These are phyloP conservation scores for Proctacanthus coquilletti DNA, from an alignment of 1,140 invertebrate genomes.

Conservation along the genomic window DNA sequence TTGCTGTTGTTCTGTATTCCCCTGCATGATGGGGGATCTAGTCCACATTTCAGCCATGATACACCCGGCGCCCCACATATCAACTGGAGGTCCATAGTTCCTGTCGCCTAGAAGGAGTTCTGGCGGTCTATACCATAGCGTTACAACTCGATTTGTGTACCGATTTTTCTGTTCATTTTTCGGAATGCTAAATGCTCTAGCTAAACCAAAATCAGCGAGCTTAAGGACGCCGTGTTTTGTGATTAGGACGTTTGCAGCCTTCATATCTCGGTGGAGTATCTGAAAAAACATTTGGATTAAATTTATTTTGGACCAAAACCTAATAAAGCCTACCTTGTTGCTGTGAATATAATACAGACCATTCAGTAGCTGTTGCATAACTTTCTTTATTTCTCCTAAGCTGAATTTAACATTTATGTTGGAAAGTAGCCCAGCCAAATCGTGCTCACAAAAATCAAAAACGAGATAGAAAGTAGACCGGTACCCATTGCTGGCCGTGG, in stretches of 20 bases:
- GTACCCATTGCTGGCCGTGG: slow-evolving; percentile 69
- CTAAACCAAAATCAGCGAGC: slow-evolving; percentile 84
- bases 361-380: slow-evolving; percentile 93
- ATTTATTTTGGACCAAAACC: slow-evolving; percentile 1
- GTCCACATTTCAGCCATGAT: slow-evolving; percentile 99
- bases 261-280: slow-evolving; percentile 93
- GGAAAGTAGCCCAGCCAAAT: slow-evolving; percentile 89
- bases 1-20: slow-evolving; percentile 92
- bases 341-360: slow-evolving; percentile 95
- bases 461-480: slow-evolving; percentile 93
- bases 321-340: slow-evolving; percentile 53
- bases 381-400: slow-evolving; percentile 95
- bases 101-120: slow-evolving; percentile 62
- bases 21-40: slow-evolving; percentile 73
- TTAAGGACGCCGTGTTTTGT: slow-evolving; percentile 92
- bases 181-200: slow-evolving; percentile 78
- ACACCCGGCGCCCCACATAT: slow-evolving; percentile 96
- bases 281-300: slow-evolving; percentile 17
- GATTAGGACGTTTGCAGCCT: slow-evolving; percentile 96
- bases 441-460: slow-evolving; percentile 99
- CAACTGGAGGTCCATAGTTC: slow-evolving; percentile 92
- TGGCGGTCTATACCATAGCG: slow-evolving; percentile 93
- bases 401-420: slow-evolving; percentile 95
- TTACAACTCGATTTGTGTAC: slow-evolving; percentile 96
- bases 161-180: slow-evolving; percentile 75